Base-by-base conservation (phyloP, 1,140 invertebrate species). In the Drosophila bifasciata region DNA sequence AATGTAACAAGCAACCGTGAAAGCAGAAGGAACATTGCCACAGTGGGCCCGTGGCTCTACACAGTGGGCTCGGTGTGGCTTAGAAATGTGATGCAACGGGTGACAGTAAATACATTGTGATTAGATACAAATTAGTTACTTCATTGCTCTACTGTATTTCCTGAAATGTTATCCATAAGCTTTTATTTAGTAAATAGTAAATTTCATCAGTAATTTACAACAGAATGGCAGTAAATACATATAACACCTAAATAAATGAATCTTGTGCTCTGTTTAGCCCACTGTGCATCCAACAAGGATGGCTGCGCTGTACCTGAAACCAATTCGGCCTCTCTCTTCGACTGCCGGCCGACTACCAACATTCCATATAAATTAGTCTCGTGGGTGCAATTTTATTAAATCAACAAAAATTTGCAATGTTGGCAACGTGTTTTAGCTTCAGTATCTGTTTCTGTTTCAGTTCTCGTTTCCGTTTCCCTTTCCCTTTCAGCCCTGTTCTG, bases 301-400 rank as follows among this genome's bases (percentile, higher is more conserved):
- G 67, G 3, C 55, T 73, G 58, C 68, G 59, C 70, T 77, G 64
- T 72, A 63, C 73, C 67, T 79, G 67, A 88, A 88, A 88, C 83
- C 71, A 88, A 86, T 88, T 83, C 70, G 64, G 59, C 44, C 70
- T 63, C 77, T 76, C 75, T 67, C 70, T 70, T 69, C 83, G 74
- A 68, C 84, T 83, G 69, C 78, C 78, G 76, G 70, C 79, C 83
- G 74, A 68, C 84, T 83, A 72, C 78, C 78, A 79, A 73, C 79
- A 88, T 88, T 88, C 83, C 83, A 88, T 83, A 85, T 80, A 79
- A 90, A 81, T 90, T 90, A 77, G 73, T 90, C 90, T 76, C 88
- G 67, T 85, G 90, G 86, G 84, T 88, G 90, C 73, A 75, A 91
- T 91, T 89, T 89, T 84, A 91, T 91, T 91, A 91, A 91, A 91